Conservation (phyloP, 2,888 invertebrate species). For the Cantharis flavilabris region DNA sequence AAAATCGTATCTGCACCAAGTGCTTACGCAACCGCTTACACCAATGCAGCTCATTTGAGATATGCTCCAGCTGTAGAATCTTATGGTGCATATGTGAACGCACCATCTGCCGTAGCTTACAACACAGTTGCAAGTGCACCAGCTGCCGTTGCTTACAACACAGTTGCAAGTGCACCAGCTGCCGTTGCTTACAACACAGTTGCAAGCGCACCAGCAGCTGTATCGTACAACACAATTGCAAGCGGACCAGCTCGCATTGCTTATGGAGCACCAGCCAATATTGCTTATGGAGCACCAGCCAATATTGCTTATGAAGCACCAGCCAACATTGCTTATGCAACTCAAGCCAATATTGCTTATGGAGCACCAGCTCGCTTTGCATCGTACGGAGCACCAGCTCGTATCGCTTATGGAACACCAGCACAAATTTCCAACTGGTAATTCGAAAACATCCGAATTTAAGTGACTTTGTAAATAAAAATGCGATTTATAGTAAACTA, state of each 20-base stretch:
- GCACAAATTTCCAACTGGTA: neutral
- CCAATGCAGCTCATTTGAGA: neutral
- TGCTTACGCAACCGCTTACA: constrained; percentile 39
- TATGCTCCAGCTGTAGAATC: constrained; percentile 39
- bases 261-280: neutral
- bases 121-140: neutral
- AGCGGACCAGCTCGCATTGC: neutral
- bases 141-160: neutral
- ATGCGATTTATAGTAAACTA: neutral
- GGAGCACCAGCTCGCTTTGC: neutral
- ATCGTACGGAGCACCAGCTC: neutral
- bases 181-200: neutral
- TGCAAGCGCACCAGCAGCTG: neutral
- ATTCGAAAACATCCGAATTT: neutral
- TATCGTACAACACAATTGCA: neutral
- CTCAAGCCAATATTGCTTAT: neutral
- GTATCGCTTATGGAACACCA: neutral
- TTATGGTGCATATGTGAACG: constrained; percentile 16
- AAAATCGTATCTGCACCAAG: constrained; percentile 43
- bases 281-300: neutral
- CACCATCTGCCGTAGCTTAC: neutral
- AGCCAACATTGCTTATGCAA: neutral
- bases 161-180: neutral
- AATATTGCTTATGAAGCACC: neutral
- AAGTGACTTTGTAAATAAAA: neutral